Percentiles rank a stretch among this genome's conserved stretches.
Conservation (phyloP, 2,888 invertebrate genomes). For the Pachycephus smyrnensis region DNA sequence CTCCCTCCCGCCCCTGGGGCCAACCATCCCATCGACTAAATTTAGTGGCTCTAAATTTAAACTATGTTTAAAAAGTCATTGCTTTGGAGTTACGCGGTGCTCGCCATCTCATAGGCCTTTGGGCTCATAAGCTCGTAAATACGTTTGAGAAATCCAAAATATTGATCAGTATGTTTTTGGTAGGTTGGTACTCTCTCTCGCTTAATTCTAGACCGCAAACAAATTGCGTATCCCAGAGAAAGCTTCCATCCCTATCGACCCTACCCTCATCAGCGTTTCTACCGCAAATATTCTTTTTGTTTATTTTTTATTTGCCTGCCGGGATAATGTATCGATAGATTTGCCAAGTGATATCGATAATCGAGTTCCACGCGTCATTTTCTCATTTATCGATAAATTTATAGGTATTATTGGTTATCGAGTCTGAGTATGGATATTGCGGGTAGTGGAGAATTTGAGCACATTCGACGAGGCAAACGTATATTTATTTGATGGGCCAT, state of each 20-base stretch:
- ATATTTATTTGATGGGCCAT: not conserved
- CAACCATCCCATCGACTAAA: constrained; percentile 1
- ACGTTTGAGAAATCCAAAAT: not conserved
- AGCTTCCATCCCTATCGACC: not conserved
- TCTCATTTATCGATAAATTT: not conserved
- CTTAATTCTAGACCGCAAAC: not conserved
- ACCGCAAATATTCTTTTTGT: not conserved
- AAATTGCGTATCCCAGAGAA: not conserved
- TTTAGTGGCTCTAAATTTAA: constrained; percentile 20
- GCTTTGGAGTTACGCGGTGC: not conserved
- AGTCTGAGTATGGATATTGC: not conserved
- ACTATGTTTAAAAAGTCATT: constrained; percentile 9
- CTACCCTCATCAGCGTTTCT: not conserved
- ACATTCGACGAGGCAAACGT: not conserved
- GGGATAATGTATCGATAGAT: not conserved
- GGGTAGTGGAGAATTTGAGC: not conserved
- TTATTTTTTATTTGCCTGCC: not conserved
- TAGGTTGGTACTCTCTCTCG: not conserved
- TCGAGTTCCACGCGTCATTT: not conserved
- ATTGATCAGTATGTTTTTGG: not conserved
- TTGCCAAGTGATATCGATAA: not conserved
- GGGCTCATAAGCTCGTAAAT: not conserved
- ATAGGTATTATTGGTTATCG: not conserved
- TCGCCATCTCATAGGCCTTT: not conserved
- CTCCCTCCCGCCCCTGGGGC: not conserved